Evolutionary conservation across 2,113 vertebrate genomes (phyloP), one percentile per base, ranked within the genome.

Genomic region (Cnemophilus loriae): DNA sequence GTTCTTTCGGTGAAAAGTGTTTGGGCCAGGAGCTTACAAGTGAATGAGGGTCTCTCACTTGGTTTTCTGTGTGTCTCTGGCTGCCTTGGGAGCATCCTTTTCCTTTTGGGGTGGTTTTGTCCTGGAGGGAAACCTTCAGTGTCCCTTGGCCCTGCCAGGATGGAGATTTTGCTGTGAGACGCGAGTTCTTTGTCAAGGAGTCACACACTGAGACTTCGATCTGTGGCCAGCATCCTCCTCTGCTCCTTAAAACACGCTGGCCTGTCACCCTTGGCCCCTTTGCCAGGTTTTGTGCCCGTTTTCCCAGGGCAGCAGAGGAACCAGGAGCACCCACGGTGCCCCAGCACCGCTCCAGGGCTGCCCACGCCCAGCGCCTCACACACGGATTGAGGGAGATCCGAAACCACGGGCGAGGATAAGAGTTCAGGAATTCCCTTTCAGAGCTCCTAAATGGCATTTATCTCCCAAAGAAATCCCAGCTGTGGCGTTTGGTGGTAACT

Each of bases 261-360:
- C n/a, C 55, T 74, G 23, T 50, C 92, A 16, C 5, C 3, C 16
- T 92, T 7, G 13, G 41, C 30, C 63, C 33, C 14, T 63, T 68
- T 18, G 30, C 30, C 21, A 63, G 73, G 33, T 30, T 37, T 44
- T 39, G 44, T 82, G 30, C 46, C 78, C 1, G 0, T 70, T 22
- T 47, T 49, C 30, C 59, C 23, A 1, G 52, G 30, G 19, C 75
- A 37, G 23, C 2, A 3, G 46, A 37, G 32, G 16, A 32, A 6
- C 42, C 16, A 35, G 53, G 59, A 50, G 7, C 1, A 7, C 10
- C 26, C 19, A 13, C 0, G 0, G 30, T 39, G 26, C 1, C 1
- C 15, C 32, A 32, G 32, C n/a, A 28, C 22, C 4, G 15, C 63
- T n/a, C 63, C 32, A 7, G 13, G 64, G 32, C 42, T 39, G n/a